phyloP scores from a whole-genome alignment of 2,797 vertebrate species.

The Micromesistius poutassou region DNA sequence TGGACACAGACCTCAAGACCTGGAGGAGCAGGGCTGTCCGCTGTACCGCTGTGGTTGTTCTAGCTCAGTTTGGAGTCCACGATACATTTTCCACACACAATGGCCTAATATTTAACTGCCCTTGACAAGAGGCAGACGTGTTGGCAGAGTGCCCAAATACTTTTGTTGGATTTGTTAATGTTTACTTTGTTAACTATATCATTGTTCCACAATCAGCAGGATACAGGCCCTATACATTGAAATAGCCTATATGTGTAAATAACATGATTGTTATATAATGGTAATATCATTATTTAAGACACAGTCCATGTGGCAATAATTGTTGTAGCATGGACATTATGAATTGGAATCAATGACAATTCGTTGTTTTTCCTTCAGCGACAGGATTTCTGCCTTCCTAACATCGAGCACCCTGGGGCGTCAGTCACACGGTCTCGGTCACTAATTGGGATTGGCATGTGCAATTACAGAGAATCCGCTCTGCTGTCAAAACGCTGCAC shows the following conservation, averaged over 20 bases:
- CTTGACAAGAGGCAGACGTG: background rate
- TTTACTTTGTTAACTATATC: background rate
- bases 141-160: background rate
- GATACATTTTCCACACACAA: background rate
- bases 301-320: background rate
- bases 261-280: background rate
- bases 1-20: background rate
- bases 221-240: background rate
- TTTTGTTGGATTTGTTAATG: background rate
- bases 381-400: background rate
- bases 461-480: conserved; percentile 47
- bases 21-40: background rate
- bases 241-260: background rate
- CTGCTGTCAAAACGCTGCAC: conserved; percentile 24
- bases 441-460: conserved; percentile 48
- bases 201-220: background rate
- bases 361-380: background rate
- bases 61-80: background rate
- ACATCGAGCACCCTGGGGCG: background rate
- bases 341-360: background rate
- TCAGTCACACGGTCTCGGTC: conserved; percentile 15
- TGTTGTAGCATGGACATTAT: background rate
- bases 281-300: background rate
- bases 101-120: background rate
- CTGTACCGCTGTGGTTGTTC: background rate